These are phyloP conservation scores for Sebastes trivittatus DNA, from an alignment of 2,797 vertebrate genomes.

Conservation along the genomic window DNA sequence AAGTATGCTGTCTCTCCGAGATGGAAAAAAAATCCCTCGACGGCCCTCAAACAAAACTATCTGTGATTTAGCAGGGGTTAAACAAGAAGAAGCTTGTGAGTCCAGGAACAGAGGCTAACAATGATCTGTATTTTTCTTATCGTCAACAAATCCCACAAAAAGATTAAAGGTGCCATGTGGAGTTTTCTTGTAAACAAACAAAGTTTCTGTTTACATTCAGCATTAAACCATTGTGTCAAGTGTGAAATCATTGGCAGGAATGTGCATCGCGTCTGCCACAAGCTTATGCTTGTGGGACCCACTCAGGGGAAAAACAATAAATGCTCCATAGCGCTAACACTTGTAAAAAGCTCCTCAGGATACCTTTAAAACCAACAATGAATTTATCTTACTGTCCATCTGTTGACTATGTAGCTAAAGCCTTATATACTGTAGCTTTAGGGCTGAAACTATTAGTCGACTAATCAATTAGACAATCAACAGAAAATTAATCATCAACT, in stretches of 20 bases:
- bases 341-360: not conserved
- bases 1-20: slow-evolving; percentile 8
- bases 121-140: not conserved
- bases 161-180: not conserved
- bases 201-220: not conserved
- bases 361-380: not conserved
- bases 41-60: slow-evolving; percentile 12
- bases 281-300: not conserved
- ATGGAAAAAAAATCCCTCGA: slow-evolving; percentile 22
- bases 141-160: not conserved
- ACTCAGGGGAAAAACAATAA: not conserved
- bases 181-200: not conserved
- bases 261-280: not conserved
- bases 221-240: not conserved
- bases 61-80: slow-evolving; percentile 11
- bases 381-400: not conserved
- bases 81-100: not conserved
- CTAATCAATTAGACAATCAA: not conserved
- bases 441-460: not conserved
- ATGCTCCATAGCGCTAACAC: not conserved
- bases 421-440: too few species aligned
- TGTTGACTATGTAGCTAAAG: not conserved
- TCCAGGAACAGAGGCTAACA: not conserved
- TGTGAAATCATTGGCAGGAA: not conserved
- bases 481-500: not conserved